Base-by-base conservation (phyloP, 2,797 vertebrate species). In the Enteromius argenteus region DNA sequence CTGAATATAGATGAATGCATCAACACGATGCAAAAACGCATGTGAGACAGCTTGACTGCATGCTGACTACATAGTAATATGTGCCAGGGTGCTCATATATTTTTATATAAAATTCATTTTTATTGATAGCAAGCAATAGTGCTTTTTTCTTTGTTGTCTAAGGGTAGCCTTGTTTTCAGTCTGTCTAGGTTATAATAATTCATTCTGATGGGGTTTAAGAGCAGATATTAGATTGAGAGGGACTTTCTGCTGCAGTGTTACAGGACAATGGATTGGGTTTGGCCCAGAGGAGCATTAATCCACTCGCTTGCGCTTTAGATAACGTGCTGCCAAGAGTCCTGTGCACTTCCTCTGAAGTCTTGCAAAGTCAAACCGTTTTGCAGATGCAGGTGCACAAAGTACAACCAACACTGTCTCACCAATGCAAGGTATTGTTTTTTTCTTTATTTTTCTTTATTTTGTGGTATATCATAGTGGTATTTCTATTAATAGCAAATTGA, bases 191-290 rank as follows among this genome's bases (percentile, higher is more conserved):
- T 51, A 72, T 83, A 44, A 30, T 73, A 73, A 80, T 80, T 79
- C 39, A 80, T 88, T 76, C 80, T 58, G 67, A 75, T 58, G 76
- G 75, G 80, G 91, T 91, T 92, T 91, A 91, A 93, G 92, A 92
- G 92, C 88, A 92, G 92, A 92, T 92, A 92, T 92, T 87, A 89
- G 90, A 89, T 91, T 90, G 92, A 94, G 94, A 91, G 89, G 92
- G 93, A 94, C 94, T 94, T 95, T 91, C 91, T 92, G 86, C 85
- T 72, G 56, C 15, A 72, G 85, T 88, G 90, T 87, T 62, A 42
- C 37, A 84, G 89, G 86, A 92, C 89, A 93, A 93, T 86, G 79
- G 83, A 80, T 77, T 89, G 84, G 81, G 86, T 79, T 35, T 32
- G 21, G 75, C 76, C 79, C 87, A 83, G 56, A 81, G 73, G 69